These are phyloP conservation scores for Nothobranchius furzeri DNA, from an alignment of 2,113 vertebrate species.

Conservation along the genomic window DNA sequence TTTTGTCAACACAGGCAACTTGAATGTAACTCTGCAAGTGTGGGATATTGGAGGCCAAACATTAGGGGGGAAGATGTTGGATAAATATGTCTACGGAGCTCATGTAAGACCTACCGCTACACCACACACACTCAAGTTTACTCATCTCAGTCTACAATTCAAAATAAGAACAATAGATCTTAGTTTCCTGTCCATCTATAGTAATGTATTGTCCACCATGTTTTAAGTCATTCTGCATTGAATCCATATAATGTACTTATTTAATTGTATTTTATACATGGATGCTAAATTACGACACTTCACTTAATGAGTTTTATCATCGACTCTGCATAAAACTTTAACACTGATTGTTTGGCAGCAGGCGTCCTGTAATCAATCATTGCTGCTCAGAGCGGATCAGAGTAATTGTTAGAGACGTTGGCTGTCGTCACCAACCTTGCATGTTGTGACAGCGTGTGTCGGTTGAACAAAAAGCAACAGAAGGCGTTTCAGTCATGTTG, in stretches of 20 bases:
- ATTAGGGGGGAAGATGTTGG: constrained; percentile 97
- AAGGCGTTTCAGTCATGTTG: constrained; percentile 57
- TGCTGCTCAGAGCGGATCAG: constrained; percentile 31
- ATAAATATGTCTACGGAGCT: constrained; percentile 98
- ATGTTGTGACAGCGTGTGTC: constrained; percentile 72
- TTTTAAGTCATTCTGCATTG: no score
- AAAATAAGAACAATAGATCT: neutral
- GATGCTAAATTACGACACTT: constrained; percentile 28
- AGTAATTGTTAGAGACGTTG: constrained; percentile 49
- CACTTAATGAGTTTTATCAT: constrained; percentile 35
- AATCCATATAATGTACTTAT: neutral
- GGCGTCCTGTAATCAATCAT: constrained; percentile 71
- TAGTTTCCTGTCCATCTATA: no score
- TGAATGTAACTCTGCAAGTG: constrained; percentile 96
- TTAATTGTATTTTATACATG: constrained; percentile 11
- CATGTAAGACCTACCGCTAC: constrained; percentile 73
- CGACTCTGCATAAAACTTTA: constrained; percentile 34
- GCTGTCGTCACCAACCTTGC: constrained; percentile 57
- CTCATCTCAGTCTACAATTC: neutral
- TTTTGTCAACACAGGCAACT: constrained; percentile 82
- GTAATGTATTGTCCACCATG: no score
- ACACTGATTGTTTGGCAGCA: constrained; percentile 54
- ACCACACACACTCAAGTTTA: neutral
- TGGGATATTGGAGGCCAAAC: constrained; percentile 99
- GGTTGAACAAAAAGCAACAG: constrained; percentile 58